Evolutionary conservation across 1,140 invertebrate genomes (phyloP).

Genomic region (Harlomillsia oculata): DNA sequence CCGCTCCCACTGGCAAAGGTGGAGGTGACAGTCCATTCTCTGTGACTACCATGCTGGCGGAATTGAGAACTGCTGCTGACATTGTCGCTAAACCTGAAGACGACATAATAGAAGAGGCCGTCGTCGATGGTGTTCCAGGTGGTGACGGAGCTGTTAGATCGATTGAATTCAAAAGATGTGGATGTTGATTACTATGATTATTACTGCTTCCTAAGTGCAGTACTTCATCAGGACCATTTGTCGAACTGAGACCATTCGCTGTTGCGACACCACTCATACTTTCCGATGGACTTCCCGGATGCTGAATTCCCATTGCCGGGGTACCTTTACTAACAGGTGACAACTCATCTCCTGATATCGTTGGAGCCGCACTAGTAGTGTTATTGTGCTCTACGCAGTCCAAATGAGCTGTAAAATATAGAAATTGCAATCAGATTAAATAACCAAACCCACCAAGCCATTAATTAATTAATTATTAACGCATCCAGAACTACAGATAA

Average conservation of each 20-base stretch:
- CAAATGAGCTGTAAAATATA: too few relatives aligned
- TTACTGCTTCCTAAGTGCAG: constrained; percentile 4
- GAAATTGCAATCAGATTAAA: too few relatives aligned
- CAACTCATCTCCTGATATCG: too few relatives aligned
- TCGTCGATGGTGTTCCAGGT: constrained; percentile 5
- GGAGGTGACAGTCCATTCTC: constrained; percentile 14
- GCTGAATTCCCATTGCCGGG: too few relatives aligned
- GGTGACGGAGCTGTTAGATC: constrained; percentile 6
- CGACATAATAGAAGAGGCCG: background rate
- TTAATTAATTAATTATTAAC: too few relatives aligned
- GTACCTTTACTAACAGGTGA: too few relatives aligned
- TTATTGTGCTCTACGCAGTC: too few relatives aligned
- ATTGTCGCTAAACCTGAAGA: background rate
- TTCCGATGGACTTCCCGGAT: constrained; percentile 7
- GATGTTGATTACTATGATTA: background rate
- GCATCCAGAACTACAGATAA: too few relatives aligned
- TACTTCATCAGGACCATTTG: constrained; percentile 5
- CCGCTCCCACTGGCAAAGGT: constrained; percentile 1
- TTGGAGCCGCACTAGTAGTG: too few relatives aligned
- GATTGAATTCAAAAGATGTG: constrained; percentile 6
- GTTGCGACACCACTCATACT: constrained; percentile 4
- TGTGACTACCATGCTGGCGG: constrained; percentile 3
- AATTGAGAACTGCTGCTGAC: constrained; percentile 9
- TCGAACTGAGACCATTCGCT: constrained; percentile 11
- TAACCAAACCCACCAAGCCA: too few relatives aligned